Evolutionary conservation across 2,888 invertebrate genomes (phyloP), one percentile per base, ranked within the genome.

Genomic region (Drosophila emarginata): DNA sequence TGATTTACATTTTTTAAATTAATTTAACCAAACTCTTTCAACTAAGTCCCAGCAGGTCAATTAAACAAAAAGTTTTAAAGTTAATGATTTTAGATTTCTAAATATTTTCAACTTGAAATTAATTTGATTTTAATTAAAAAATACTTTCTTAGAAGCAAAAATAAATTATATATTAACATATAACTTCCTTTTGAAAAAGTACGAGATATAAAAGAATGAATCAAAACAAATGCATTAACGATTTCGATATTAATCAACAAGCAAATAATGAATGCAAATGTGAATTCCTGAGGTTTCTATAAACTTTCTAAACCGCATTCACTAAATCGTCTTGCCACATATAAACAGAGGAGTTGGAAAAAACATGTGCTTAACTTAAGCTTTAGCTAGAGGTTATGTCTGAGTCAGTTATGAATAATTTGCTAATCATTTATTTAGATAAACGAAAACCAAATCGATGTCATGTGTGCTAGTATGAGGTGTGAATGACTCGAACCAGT

Each of bases 221-320:
- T 14, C 39, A 12, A 36, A 9, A 23, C 23, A 12, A 39, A 4
- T n/a, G n/a, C 37, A 37, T 37, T 37, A 32, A 54, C 15, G 18
- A 36, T 18, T 36, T 54, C 36, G 6, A 2, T 32, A 18, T 54
- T 18, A 36, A 32, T 36, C 54, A 36, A 54, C 53, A 18, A 36
- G 36, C 36, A n/a, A 28, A 52, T 36, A 45, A 9, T 14, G 12
- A 45, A 45, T 45, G 12, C n/a, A 54, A 36, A 54, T 54, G 18
- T 32, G 4, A 54, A 54, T 54, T 54, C 32, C 32, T 57, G 57
- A n/a, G 39, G 57, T 57, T 57, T 57, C 37, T 14, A 39, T 39
- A 36, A 57, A 84, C 84, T 84, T 84, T 84, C 84, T 86, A 87
- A 84, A 86, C 83, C 80, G 75, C 83, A 87, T 74, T 80, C 82